These are phyloP conservation scores for Echinometra lucunter DNA, from an alignment of 53 echinoderm and acorn worm genomes.

Conservation along the genomic window DNA sequence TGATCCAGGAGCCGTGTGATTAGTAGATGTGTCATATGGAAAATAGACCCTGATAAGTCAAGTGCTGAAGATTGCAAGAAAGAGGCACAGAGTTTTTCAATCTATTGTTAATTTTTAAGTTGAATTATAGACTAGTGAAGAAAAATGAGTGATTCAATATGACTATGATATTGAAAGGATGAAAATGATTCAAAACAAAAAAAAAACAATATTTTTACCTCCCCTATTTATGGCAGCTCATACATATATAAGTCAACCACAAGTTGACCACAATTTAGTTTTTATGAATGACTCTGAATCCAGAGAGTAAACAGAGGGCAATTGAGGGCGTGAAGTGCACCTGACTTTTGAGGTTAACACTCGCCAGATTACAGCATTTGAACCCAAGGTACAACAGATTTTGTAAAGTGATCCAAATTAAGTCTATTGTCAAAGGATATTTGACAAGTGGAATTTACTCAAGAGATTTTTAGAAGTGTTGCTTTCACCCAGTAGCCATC, in stretches of 20 bases:
- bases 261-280: background rate
- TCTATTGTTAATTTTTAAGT: too few relatives aligned
- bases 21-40: background rate
- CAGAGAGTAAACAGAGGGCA: background rate
- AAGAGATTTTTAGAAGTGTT: slow-evolving; percentile 1
- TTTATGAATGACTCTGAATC: background rate
- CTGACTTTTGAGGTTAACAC: slow-evolving; percentile 20
- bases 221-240: background rate
- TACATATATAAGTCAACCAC: background rate
- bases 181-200: background rate
- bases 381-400: slow-evolving; percentile 20
- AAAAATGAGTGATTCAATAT: background rate
- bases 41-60: background rate
- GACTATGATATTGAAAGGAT: background rate
- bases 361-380: slow-evolving; percentile 14
- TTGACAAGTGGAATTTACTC: slow-evolving; percentile 37
- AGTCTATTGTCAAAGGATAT: slow-evolving; percentile 34
- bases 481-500: background rate
- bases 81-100: background rate
- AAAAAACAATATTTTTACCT: background rate
- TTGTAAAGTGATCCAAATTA: slow-evolving; percentile 46
- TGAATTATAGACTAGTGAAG: background rate
- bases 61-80: background rate
- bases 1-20: background rate
- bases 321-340: slow-evolving; percentile 1